Percentiles rank a stretch among this genome's conserved stretches.
Conservation (phyloP, 2,797 vertebrate genomes). For the Cirrhinus mrigala region DNA sequence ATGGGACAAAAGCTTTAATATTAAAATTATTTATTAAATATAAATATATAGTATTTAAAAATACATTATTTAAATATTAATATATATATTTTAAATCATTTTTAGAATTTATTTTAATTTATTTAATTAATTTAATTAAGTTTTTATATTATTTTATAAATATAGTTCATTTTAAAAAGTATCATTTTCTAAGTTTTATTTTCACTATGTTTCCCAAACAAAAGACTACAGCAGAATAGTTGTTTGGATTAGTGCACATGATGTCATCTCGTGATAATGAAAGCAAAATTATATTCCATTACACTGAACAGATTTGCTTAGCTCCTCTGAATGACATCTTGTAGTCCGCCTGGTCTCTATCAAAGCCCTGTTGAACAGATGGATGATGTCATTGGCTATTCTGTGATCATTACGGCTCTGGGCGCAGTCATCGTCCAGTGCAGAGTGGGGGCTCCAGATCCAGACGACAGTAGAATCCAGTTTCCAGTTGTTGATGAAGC, state of each 20-base stretch:
- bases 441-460: conserved; percentile 70
- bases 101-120: neutral
- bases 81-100: neutral
- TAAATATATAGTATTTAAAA: neutral
- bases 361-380: conserved; percentile 20
- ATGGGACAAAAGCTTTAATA: neutral
- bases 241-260: neutral
- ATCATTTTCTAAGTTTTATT: too few species aligned
- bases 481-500: conserved; percentile 50
- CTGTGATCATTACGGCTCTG: conserved; percentile 22
- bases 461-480: conserved; percentile 57
- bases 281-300: conserved; percentile 23
- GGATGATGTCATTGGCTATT: conserved; percentile 36
- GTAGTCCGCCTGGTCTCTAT: conserved; percentile 13
- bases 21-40: neutral
- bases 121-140: too few species aligned
- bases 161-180: too few species aligned
- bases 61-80: neutral
- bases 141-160: too few species aligned
- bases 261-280: conserved; percentile 10
- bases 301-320: conserved; percentile 19
- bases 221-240: neutral
- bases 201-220: neutral
- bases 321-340: neutral
- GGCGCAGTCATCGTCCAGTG: neutral